Evolutionary conservation across 2,888 invertebrate species (phyloP), one percentile per base, ranked within the genome.

Genomic region (Liposcelis brunnea): DNA sequence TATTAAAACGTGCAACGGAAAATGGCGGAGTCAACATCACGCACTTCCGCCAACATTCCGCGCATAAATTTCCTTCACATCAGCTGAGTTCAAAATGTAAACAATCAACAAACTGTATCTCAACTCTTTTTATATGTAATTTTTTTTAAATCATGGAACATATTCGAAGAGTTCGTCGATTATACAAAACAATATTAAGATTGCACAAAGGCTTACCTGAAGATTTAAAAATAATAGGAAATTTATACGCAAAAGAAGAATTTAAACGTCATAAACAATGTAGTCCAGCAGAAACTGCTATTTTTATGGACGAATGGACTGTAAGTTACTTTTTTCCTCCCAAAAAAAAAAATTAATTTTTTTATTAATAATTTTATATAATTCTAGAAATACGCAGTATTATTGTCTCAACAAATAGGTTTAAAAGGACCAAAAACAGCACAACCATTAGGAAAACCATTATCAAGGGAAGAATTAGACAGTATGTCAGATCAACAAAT

Each of bases 251-350:
- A 0, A 72, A 74, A 50, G 84, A 83, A 52, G 89, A 94, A 63
- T 94, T 94, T 60, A 77, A 75, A 56, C 66, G 85, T 38, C 91
- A 93, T 60, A 82, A 83, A 57, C 71, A 68, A 8, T 83, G 82
- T 53, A 72, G 72, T 44, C 66, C 71, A 1, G 66, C 68, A 36
- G 84, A 87, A 60, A 75, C 84, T 0, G 65, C 69, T 11, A 69
- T 79, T 44, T 94, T 94, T 59, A 72, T 93, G 61, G 74, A 71
- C 19, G 91, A 90, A 66, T 94, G 93, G 93, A 80, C 83, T 42
- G 91, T 86, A 63, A 66, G 71, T 59, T 19, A 12, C 35, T 19
- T 18, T 2, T 6, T n/a, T n/a, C n/a, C n/a, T 43, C 12, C 42
- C 42, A 44, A 43, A 12, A 35, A 12, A 35, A 14, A 2, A 43